Evolutionary conservation across 2,113 vertebrate genomes (phyloP), one percentile per base, ranked within the genome.

Genomic region (Platycercus adscitus): DNA sequence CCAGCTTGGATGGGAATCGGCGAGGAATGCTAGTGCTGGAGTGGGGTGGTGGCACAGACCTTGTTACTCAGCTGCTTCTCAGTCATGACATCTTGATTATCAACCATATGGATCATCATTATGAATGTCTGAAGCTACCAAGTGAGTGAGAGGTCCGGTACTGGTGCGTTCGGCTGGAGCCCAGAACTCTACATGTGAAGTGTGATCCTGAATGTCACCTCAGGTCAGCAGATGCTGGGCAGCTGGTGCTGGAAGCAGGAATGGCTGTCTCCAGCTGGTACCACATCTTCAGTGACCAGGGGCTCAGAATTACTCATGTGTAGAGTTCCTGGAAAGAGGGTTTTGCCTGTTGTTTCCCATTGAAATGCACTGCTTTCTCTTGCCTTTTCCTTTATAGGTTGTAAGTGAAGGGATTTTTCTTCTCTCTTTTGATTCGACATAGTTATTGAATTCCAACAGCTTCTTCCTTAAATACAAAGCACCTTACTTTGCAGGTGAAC

Each of bases 111-210:
- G 80, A 17, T 55, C 60, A 8, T 52, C 53, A 9, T 19, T 37
- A 17, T 4, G 31, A 75, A 61, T 16, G 4, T 63, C 44, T 53
- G 88, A 76, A 82, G 81, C 29, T 66, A 28, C 60, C 10, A 24
- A 66, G n/a, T 5, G 49, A n/a, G 15, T 2, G 52, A 68, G 78
- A 25, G 58, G 50, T 18, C 46, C 46, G 70, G 39, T 37, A 4
- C 31, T 18, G 44, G 44, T 41, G 26, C 0, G 3, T 33, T 39
- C 23, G 25, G 53, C n/a, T 55, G 55, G 35, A 60, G 19, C 4
- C 39, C 39, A 39, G 12, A 39, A 39, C 39, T 58, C n/a, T 44
- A 0, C 0, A 2, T 4, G 0, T 0, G 2, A 35, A 20, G 31
- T 17, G 50, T 29, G 72, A 13, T 23, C 28, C 46, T 29, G 28